phyloP scores from a whole-genome alignment of 2,888 invertebrate genomes.

The Cremastinae sp. region DNA sequence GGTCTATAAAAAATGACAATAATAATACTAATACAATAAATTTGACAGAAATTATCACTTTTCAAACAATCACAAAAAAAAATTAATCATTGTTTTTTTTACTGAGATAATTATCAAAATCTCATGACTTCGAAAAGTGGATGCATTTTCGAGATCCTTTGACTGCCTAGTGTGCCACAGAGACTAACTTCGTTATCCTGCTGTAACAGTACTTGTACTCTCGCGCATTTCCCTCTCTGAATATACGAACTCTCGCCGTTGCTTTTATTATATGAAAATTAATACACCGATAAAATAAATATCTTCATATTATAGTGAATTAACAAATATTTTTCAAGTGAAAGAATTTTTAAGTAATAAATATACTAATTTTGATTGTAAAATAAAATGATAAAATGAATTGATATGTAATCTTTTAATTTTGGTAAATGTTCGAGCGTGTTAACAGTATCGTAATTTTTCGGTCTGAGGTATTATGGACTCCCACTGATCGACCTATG shows the following conservation, averaged over 20 bases:
- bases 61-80: too few relatives aligned
- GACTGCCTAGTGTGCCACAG: conserved; percentile 46
- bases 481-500: conserved; percentile 55
- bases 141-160: conserved; percentile 26
- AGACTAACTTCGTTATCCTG: conserved; percentile 27
- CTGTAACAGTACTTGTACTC: conserved; percentile 55
- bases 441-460: conserved; percentile 45
- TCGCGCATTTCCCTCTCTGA: conserved; percentile 52
- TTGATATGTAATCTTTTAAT: conserved; percentile 1
- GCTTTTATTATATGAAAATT: conserved; percentile 13
- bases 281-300: not conserved
- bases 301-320: too few relatives aligned
- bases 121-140: not conserved
- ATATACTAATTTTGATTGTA: too few relatives aligned
- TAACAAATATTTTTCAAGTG: too few relatives aligned
- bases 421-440: conserved; percentile 2
- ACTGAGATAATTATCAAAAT: conserved; percentile 10
- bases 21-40: too few relatives aligned
- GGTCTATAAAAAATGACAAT: too few relatives aligned
- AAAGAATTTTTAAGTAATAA: too few relatives aligned
- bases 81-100: too few relatives aligned
- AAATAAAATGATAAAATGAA: too few relatives aligned
- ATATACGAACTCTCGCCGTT: conserved; percentile 43
- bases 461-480: conserved; percentile 32
- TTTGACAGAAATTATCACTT: too few relatives aligned